These are phyloP conservation scores for Charadrius vociferus DNA, from an alignment of 2,113 vertebrate species.

Conservation along the genomic window DNA sequence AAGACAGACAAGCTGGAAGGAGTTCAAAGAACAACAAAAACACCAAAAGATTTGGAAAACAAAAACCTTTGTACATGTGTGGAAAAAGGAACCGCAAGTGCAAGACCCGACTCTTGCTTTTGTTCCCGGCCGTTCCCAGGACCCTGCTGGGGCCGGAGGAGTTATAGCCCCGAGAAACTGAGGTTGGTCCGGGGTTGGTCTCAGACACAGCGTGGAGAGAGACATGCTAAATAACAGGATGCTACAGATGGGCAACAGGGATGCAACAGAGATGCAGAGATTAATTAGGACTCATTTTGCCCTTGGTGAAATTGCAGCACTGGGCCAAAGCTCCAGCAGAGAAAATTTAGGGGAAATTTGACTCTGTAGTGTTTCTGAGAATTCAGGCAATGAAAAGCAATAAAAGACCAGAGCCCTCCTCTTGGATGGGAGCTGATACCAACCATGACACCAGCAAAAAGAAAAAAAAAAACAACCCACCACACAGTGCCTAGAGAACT, in stretches of 20 bases:
- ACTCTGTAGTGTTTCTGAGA: not conserved
- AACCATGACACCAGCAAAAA: not conserved
- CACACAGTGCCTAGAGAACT: not conserved
- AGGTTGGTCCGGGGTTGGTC: not conserved
- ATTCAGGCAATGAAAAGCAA: not conserved
- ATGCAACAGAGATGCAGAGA: not conserved
- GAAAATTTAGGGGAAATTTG: not conserved
- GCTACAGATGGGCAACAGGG: not conserved
- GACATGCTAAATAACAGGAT: not conserved
- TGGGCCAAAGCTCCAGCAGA: slow-evolving; percentile 15
- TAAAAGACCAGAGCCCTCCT: not conserved
- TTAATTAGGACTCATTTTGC: slow-evolving; percentile 8
- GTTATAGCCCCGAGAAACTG: not conserved
- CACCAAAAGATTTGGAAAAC: not conserved
- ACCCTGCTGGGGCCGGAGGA: not conserved
- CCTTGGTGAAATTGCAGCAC: not conserved
- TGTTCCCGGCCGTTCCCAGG: not conserved
- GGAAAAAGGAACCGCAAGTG: not conserved
- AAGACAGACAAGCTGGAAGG: slow-evolving; percentile 33
- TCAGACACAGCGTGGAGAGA: not conserved
- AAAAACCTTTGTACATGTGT: not conserved
- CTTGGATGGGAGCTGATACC: not conserved
- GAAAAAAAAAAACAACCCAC: no score
- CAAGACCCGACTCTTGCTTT: not conserved
- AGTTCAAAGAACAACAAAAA: slow-evolving; percentile 22